Conservation (phyloP, 1,140 invertebrate species). For the Heliconius nattereri region DNA sequence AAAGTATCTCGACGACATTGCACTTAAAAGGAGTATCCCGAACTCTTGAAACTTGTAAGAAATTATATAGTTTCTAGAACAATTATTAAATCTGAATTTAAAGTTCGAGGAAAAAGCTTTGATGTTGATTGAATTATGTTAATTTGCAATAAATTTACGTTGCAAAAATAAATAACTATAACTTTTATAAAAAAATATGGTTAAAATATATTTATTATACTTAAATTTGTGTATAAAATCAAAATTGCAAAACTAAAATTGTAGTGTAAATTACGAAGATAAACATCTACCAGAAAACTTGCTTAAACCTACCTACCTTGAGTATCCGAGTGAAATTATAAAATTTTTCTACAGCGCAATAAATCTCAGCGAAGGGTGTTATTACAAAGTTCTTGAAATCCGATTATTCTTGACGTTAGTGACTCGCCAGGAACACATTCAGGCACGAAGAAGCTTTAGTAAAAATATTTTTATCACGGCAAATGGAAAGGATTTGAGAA, state of each 20-base stretch:
- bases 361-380: slow-evolving; percentile 7
- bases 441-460: not conserved
- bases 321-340: slow-evolving; percentile 8
- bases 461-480: not conserved
- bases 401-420: slow-evolving; percentile 14
- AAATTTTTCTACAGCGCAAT: slow-evolving; percentile 9
- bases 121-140: not conserved
- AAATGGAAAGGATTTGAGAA: not conserved
- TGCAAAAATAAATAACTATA: no score
- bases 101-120: not conserved
- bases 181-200: no score
- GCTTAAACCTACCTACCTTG: not conserved
- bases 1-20: slow-evolving; percentile 9
- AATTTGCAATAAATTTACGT: not conserved
- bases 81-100: slow-evolving; percentile 9
- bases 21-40: not conserved
- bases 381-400: slow-evolving; percentile 13
- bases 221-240: not conserved
- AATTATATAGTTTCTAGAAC: slow-evolving; percentile 2
- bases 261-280: not conserved
- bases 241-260: not conserved
- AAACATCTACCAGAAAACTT: slow-evolving; percentile 8
- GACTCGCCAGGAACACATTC: not conserved
- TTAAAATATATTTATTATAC: no score
- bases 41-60: slow-evolving; percentile 6